Evolutionary conservation across 2,113 vertebrate species (phyloP).

Genomic region (Ondatra zibethicus): DNA sequence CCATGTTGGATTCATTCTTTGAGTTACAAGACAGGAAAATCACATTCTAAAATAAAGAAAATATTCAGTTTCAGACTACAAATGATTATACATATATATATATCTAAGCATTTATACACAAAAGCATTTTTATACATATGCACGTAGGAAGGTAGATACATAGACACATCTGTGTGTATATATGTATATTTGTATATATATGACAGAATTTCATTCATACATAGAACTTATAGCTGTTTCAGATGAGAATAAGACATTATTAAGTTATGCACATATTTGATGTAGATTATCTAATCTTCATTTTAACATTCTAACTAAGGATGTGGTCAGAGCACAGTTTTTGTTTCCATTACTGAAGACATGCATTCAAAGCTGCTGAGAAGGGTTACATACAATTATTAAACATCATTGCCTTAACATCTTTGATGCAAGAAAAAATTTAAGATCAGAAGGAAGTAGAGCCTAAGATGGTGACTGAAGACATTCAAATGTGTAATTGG

Average conservation of each 20-base stretch:
- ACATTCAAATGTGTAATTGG: background rate
- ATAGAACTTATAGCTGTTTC: background rate
- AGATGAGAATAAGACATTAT: background rate
- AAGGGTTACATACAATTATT: background rate
- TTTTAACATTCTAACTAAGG: background rate
- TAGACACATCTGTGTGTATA: no score
- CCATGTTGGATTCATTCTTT: background rate
- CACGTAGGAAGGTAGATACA: background rate
- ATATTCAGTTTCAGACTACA: background rate
- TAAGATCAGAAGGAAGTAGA: background rate
- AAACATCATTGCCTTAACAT: background rate
- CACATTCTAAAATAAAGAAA: constrained; percentile 57
- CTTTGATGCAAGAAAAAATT: background rate
- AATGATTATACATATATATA: background rate
- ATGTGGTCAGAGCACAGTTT: background rate
- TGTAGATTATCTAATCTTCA: background rate
- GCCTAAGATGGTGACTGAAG: background rate
- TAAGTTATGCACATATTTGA: background rate
- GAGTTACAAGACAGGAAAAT: background rate
- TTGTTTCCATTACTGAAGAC: background rate
- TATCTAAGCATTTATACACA: rapidly evolving
- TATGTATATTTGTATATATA: no score
- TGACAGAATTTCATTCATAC: background rate
- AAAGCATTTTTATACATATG: background rate
- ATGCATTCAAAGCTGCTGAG: background rate